Conservation (phyloP, 2,797 vertebrate species). For the Pseudomugil gertrudae region DNA sequence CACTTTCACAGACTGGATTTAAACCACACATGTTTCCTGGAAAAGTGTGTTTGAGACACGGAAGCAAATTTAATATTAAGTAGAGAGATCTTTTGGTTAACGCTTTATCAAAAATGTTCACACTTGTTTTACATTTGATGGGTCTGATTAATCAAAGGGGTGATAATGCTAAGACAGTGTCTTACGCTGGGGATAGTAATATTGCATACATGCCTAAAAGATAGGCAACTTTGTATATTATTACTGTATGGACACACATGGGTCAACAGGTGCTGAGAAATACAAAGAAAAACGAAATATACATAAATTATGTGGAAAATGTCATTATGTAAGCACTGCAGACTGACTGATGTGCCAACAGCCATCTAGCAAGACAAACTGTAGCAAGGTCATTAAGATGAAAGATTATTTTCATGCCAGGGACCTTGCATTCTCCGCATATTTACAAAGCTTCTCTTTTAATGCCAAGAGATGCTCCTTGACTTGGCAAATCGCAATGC, state of each 20-base stretch:
- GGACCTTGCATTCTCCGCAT: background rate
- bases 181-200: background rate
- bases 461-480: conserved; percentile 12
- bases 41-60: conserved; percentile 2
- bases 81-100: background rate
- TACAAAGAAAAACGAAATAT: background rate
- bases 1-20: background rate
- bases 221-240: background rate
- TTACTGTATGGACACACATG: background rate
- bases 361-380: background rate
- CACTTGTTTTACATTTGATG: conserved; percentile 4
- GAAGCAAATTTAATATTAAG: conserved; percentile 3
- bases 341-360: conserved; percentile 7
- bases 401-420: conserved; percentile 1
- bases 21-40: conserved; percentile 10
- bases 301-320: conserved; percentile 13
- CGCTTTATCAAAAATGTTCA: conserved; percentile 14
- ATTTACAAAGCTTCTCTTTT: conserved; percentile 11
- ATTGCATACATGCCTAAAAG: background rate
- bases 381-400: conserved; percentile 2
- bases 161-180: background rate
- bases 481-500: background rate
- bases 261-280: background rate
- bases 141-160: background rate
- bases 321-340: background rate